A percentile compares a stretch with the other conserved stretches of the same genome.
Conservation (phyloP, 2,888 invertebrate genomes). For the Epinotia brunnichana region DNA sequence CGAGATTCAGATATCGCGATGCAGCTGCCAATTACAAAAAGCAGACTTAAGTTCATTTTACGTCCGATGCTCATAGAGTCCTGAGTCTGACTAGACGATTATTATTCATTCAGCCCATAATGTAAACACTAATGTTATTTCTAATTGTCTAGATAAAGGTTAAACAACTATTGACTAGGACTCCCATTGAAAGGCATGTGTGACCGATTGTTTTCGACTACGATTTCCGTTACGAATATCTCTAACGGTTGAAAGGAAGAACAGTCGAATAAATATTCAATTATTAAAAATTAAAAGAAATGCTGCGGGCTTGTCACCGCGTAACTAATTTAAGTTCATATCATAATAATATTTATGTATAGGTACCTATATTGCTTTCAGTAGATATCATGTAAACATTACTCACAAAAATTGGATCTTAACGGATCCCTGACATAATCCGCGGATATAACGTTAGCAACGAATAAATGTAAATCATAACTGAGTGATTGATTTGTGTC, state of each 20-base stretch:
- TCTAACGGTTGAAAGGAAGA: neutral
- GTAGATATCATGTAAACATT: neutral
- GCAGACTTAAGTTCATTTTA: conserved; percentile 56
- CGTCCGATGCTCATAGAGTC: conserved; percentile 51
- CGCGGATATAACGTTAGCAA: neutral
- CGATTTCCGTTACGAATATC: neutral
- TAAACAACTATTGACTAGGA: conserved; percentile 52
- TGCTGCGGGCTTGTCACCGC: neutral
- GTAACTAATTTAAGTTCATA: too few species aligned
- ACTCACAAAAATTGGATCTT: neutral
- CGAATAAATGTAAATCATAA: neutral
- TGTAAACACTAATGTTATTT: conserved; percentile 69
- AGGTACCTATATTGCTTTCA: too few species aligned
- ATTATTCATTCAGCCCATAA: conserved; percentile 58
- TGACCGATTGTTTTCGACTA: conserved; percentile 23
- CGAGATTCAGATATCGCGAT: conserved; percentile 53
- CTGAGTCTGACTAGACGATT: conserved; percentile 58
- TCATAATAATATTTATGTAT: too few species aligned
- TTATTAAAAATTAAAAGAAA: neutral
- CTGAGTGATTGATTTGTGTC: neutral
- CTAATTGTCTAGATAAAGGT: conserved; percentile 57
- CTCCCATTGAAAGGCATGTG: neutral
- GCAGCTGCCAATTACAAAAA: conserved; percentile 51
- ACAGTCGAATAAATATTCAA: neutral
- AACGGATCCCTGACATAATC: neutral